Conservation (phyloP, 2,113 vertebrate species). For the Beaufortia kweichowensis region DNA sequence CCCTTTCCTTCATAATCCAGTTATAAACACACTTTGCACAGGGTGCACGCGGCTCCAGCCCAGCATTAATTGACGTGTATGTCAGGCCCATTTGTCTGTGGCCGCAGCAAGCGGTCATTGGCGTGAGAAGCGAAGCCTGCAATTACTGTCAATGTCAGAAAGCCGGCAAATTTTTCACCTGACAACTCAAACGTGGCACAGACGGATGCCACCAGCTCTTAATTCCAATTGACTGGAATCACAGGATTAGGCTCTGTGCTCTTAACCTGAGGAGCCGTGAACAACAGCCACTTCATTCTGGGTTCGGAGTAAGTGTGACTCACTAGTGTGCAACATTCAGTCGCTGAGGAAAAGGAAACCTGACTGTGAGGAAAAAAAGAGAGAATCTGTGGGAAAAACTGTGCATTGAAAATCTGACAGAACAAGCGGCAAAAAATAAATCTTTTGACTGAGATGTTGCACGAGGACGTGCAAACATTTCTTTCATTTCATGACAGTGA, state of each 20-base stretch:
- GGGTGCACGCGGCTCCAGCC: constrained; percentile 56
- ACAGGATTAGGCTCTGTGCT: constrained; percentile 32
- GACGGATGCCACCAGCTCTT: constrained; percentile 14
- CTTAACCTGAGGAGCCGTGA: constrained; percentile 41
- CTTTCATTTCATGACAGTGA: constrained; percentile 66
- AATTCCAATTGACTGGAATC: constrained; percentile 39
- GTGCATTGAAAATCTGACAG: constrained; percentile 7
- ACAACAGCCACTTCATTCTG: background rate
- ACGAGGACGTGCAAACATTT: constrained; percentile 57
- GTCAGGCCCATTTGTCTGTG: constrained; percentile 51
- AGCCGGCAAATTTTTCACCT: constrained; percentile 21
- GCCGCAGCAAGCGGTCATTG: constrained; percentile 21
- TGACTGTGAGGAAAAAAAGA: constrained; percentile 41
- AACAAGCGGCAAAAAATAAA: constrained; percentile 24
- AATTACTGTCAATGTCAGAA: constrained; percentile 45
- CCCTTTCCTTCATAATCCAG: constrained; percentile 53
- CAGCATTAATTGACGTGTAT: constrained; percentile 43
- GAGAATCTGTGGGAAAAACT: constrained; percentile 1
- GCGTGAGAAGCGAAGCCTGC: constrained; percentile 46
- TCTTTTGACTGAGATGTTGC: constrained; percentile 64
- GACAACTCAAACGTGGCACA: constrained; percentile 5
- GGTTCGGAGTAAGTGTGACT: constrained; percentile 29
- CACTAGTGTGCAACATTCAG: constrained; percentile 36
- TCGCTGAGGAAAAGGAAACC: constrained; percentile 11
- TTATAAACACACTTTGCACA: constrained; percentile 50